Percentiles rank a stretch among this genome's conserved stretches.
Conservation (phyloP, 2,797 vertebrate species). For the Enteromius fasciolatus region DNA sequence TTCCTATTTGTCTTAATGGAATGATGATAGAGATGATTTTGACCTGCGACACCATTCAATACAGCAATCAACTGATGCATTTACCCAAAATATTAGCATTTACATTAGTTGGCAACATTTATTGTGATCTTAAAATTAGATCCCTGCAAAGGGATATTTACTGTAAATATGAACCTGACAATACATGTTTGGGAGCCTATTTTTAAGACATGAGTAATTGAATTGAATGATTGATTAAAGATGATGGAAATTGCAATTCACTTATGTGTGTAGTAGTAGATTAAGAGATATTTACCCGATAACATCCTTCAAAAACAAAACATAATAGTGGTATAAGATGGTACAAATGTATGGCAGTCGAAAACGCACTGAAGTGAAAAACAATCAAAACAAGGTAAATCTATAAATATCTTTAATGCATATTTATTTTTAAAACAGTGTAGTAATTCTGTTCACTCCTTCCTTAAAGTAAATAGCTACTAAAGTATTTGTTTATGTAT, state of each 20-base stretch:
- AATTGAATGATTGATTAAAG: background rate
- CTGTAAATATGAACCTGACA: background rate
- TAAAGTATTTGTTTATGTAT: conserved; percentile 37
- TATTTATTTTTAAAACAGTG: conserved; percentile 48
- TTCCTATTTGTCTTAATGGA: conserved; percentile 5
- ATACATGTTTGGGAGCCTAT: background rate
- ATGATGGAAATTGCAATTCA: background rate
- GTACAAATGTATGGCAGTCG: background rate
- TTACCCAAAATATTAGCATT: too few species aligned
- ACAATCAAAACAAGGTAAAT: conserved; percentile 22
- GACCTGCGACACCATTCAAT: too few species aligned
- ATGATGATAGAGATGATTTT: background rate
- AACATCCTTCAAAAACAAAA: background rate
- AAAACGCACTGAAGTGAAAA: conserved; percentile 8
- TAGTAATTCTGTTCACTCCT: conserved; percentile 30
- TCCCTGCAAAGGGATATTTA: too few species aligned
- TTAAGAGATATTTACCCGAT: background rate
- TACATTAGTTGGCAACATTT: too few species aligned
- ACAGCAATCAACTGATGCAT: too few species aligned
- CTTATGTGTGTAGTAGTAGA: background rate
- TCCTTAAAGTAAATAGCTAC: conserved; percentile 48
- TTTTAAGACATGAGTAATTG: background rate
- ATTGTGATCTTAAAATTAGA: too few species aligned
- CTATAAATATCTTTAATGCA: conserved; percentile 54
- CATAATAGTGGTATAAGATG: background rate